A percentile compares a stretch with the other conserved stretches of the same genome.
Evolutionary conservation across 2,797 vertebrate genomes (phyloP).

Genomic region (Mus minutoides): DNA sequence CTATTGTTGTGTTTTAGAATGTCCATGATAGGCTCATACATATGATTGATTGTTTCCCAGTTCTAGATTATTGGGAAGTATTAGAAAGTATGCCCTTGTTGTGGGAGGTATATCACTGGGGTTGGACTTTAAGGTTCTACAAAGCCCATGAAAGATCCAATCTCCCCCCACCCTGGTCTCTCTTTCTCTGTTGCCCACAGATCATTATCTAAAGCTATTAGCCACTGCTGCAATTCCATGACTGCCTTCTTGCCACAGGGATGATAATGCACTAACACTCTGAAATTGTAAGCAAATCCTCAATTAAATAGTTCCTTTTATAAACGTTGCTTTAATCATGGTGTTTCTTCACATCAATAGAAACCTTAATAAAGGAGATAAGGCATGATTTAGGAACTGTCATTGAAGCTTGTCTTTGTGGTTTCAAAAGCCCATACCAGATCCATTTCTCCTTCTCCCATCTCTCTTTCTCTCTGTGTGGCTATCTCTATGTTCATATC

Average conservation of each 20-base stretch:
- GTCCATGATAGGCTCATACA: neutral
- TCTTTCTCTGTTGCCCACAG: neutral
- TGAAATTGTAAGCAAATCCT: neutral
- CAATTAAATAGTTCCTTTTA: neutral
- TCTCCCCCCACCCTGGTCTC: neutral
- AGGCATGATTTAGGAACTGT: neutral
- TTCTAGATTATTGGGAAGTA: neutral
- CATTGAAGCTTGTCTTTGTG: neutral
- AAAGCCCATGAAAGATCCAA: neutral
- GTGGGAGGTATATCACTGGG: neutral
- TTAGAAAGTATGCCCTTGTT: neutral
- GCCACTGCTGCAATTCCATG: neutral
- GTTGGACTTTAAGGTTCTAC: neutral
- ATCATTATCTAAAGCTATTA: neutral
- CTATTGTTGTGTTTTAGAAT: neutral
- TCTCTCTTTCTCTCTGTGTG: neutral
- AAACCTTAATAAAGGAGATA: neutral
- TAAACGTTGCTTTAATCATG: neutral
- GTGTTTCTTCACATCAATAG: neutral
- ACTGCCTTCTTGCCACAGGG: neutral
- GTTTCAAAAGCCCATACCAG: neutral
- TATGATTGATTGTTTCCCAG: neutral
- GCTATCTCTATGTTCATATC: neutral
- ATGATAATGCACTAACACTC: neutral
- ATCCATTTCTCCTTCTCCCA: neutral